These are phyloP conservation scores for Parnassius orleans DNA, from an alignment of 2,888 invertebrate species.

Conservation along the genomic window DNA sequence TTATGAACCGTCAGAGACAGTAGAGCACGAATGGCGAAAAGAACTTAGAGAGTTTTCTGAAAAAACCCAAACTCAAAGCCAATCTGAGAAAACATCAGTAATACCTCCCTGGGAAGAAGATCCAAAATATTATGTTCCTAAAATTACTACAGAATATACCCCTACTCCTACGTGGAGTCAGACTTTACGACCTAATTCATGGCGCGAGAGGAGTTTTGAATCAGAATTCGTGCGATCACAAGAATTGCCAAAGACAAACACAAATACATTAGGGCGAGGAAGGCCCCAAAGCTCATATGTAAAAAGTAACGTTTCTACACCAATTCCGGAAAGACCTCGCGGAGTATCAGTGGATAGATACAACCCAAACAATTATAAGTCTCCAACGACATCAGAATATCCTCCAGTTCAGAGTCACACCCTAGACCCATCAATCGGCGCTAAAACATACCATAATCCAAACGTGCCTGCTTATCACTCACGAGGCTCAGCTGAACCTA, in stretches of 20 bases:
- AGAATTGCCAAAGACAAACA: slow-evolving; percentile 68
- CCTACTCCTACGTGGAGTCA: slow-evolving; percentile 74
- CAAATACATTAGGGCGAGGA: slow-evolving; percentile 66
- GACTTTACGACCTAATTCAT: slow-evolving; percentile 67
- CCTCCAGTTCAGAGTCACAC: slow-evolving; percentile 74
- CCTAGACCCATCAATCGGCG: slow-evolving; percentile 60
- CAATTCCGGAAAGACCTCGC: slow-evolving; percentile 58
- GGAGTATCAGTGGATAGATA: slow-evolving; percentile 75
- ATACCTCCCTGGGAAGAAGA: slow-evolving; percentile 72
- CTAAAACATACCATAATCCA: slow-evolving; percentile 65
- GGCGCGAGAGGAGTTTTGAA: slow-evolving; percentile 73
- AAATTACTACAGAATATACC: slow-evolving; percentile 49
- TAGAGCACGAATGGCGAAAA: slow-evolving; percentile 74
- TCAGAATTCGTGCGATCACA: slow-evolving; percentile 65
- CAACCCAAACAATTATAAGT: slow-evolving; percentile 68
- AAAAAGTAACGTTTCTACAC: slow-evolving; percentile 46
- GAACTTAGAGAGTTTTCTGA: slow-evolving; percentile 75
- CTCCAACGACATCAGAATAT: slow-evolving; percentile 62
- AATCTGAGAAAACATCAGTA: slow-evolving; percentile 51
- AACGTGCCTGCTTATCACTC: slow-evolving; percentile 73
- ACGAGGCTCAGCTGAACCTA: slow-evolving; percentile 74
- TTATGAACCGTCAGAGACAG: slow-evolving; percentile 60
- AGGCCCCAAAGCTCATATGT: slow-evolving; percentile 66
- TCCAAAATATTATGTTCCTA: slow-evolving; percentile 53
- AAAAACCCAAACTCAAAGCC: slow-evolving; percentile 58